Evolutionary conservation across 2,797 vertebrate species (phyloP), one percentile per base, ranked within the genome.

Genomic region (Borostomias antarcticus): DNA sequence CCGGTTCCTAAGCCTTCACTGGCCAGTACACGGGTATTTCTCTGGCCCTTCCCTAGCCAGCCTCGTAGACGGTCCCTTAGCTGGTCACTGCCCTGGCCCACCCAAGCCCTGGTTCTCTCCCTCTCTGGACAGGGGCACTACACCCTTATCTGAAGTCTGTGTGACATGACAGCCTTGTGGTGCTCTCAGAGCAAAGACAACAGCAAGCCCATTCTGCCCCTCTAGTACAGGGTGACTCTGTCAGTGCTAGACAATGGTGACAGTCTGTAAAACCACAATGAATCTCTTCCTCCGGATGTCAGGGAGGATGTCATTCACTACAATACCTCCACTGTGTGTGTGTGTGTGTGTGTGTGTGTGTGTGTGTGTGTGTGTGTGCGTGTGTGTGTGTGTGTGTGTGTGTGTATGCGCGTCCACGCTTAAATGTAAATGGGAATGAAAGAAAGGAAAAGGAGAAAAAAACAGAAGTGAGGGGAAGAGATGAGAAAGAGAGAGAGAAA

Each of bases 211-310:
- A 84, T 81, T 82, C 83, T 83, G 37, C 17, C 62, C 17, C 82
- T 86, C 86, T 86, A 85, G 86, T 86, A 80, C 79, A 68, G 86
- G 85, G 79, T 87, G 88, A 90, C 79, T 89, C 88, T 89, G 85
- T 88, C 82, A 83, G 50, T 78, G 85, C 66, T 48, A 64, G 89
- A 92, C 90, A 92, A 93, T 90, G 83, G 88, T 82, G 81, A 85
- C 80, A 79, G 87, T 92, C 90, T 89, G 88, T 90, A 87, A 89
- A 93, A 88, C 88, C 86, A 89, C 89, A 88, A 73, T 89, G 85
- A 80, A 91, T 85, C 81, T 85, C 88, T 92, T 90, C 89, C 85
- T 92, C 89, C 89, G 90, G 91, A 93, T 90, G 85, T 83, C 86
- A 83, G 84, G 88, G 85, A 86, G 87, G 86, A 89, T 87, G 88